Evolutionary conservation across 2,113 vertebrate genomes (phyloP), one percentile per base, ranked within the genome.

Genomic region (Ivindomyrus marchei): DNA sequence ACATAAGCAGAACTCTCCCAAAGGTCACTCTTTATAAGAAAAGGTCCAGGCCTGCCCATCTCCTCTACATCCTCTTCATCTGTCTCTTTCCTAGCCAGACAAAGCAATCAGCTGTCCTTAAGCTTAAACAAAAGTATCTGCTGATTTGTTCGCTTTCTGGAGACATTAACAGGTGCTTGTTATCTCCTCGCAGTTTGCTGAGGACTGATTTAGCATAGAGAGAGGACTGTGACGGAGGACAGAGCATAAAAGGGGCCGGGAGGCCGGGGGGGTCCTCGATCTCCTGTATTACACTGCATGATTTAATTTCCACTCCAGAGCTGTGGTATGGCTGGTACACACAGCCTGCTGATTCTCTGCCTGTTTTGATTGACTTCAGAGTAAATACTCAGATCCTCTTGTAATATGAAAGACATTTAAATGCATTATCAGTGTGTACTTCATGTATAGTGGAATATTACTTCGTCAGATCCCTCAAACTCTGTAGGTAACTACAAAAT

Each of bases 141-240:
- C 49, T 90, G 70, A 90, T 88, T 90, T 87, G 80, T 45, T 88
- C 86, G 49, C 87, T 88, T 80, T 88, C 70, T 84, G 85, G 58
- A 21, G 86, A 52, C 47, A 52, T 94, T 93, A 94, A 88, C 92
- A 92, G 91, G 89, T 92, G 91, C 90, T 93, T 88, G 90, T 89
- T 92, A 91, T 93, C 92, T 74, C 87, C 74, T 80, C 31, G 70
- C 24, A 39, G 89, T 93, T 92, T 92, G 91, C 93, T 62, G 17
- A 90, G 31, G 88, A 91, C 89, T 90, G 74, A 80, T 92, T 92
- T 90, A 84, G 88, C 85, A 90, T 88, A 91, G 85, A 70, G 85
- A 92, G 92, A 17, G 91, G 89, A 85, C 36, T 80, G 80, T 66
- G 93, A 92, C 91, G 89, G 92, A 93, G 89, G 92, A 91, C 6